A percentile compares a stretch with the other conserved stretches of the same genome.
Evolutionary conservation across 2,888 invertebrate species (phyloP).

Genomic region (Loripinus fragilis): DNA sequence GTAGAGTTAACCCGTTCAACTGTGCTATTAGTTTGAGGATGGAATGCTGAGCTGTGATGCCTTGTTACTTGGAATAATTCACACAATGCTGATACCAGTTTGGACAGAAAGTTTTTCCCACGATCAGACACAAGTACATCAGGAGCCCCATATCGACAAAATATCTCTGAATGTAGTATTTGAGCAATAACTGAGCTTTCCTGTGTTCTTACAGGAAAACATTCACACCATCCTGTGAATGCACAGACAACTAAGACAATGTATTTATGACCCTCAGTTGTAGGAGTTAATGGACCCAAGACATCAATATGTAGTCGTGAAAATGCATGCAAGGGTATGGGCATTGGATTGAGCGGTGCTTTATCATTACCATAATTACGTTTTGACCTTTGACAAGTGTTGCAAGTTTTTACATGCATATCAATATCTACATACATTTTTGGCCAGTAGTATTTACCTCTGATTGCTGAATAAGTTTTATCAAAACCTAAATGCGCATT

Average conservation of each 20-base stretch:
- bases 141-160: conserved; percentile 54
- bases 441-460: conserved; percentile 53
- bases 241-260: neutral
- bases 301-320: conserved; percentile 56
- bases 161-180: conserved; percentile 53
- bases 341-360: conserved; percentile 39
- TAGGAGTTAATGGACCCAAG: conserved; percentile 31
- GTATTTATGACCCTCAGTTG: conserved; percentile 21
- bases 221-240: neutral
- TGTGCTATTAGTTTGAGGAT: conserved; percentile 28
- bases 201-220: conserved; percentile 29
- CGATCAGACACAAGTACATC: conserved; percentile 45
- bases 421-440: conserved; percentile 52
- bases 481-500: conserved; percentile 44
- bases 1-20: conserved; percentile 38
- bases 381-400: conserved; percentile 44
- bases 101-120: conserved; percentile 48
- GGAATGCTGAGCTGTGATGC: conserved; percentile 38
- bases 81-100: conserved; percentile 41
- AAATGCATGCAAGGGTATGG: conserved; percentile 19
- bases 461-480: conserved; percentile 41
- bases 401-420: conserved; percentile 42
- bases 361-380: conserved; percentile 19
- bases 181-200: conserved; percentile 50
- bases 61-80: conserved; percentile 42